Percentiles rank a stretch among this genome's conserved stretches.
phyloP scores from a whole-genome alignment of 2,113 vertebrate genomes.

The Xyliphius kryptos region DNA sequence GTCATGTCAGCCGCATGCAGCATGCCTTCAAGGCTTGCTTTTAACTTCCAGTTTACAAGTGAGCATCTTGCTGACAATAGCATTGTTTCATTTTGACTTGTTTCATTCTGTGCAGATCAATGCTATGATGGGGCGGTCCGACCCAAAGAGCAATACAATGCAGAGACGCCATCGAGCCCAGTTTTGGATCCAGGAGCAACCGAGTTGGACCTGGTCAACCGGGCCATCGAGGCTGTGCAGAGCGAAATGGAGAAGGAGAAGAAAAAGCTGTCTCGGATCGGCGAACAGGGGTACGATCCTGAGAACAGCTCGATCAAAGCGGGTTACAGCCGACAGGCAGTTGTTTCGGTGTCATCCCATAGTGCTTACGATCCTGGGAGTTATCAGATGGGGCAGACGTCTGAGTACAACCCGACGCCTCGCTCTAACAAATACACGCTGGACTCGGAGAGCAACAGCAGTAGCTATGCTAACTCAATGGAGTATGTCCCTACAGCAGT shows the following conservation, averaged over 20 bases:
- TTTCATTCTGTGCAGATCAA: constrained; percentile 69
- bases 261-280: constrained; percentile 76
- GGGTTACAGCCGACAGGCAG: constrained; percentile 30
- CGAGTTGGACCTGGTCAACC: constrained; percentile 88
- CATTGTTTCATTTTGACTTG: too few relatives aligned
- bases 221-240: constrained; percentile 86
- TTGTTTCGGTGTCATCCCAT: constrained; percentile 35
- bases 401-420: constrained; percentile 81
- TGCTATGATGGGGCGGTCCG: constrained; percentile 85
- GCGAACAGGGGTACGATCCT: constrained; percentile 67
- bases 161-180: constrained; percentile 50
- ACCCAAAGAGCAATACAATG: constrained; percentile 55
- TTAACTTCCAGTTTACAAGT: too few relatives aligned
- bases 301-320: too few relatives aligned
- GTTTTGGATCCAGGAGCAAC: constrained; percentile 65
- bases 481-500: constrained; percentile 85
- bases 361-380: constrained; percentile 72
- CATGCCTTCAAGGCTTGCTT: too few relatives aligned
- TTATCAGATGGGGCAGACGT: constrained; percentile 60
- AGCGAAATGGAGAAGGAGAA: constrained; percentile 85
- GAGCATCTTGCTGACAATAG: too few relatives aligned
- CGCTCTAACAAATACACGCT: constrained; percentile 83
- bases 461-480: constrained; percentile 62
- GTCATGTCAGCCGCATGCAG: too few relatives aligned
- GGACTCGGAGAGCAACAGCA: constrained; percentile 59